phyloP scores from a whole-genome alignment of 2,888 invertebrate genomes.

The Melipona bicolor region DNA sequence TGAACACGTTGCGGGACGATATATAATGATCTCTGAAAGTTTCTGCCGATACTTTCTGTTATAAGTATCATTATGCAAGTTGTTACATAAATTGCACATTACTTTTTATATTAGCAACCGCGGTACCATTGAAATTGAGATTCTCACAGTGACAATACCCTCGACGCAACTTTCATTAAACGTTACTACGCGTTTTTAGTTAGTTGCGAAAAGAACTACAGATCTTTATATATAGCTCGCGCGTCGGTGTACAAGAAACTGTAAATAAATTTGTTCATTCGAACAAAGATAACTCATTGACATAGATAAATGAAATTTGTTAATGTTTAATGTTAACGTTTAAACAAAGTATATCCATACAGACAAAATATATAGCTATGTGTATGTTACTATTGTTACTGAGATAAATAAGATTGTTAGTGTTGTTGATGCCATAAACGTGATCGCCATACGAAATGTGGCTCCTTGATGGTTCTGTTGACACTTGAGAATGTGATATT shows the following conservation, averaged over 20 bases:
- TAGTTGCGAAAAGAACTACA: too few relatives aligned
- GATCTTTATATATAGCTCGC: not conserved
- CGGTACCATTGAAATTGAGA: too few relatives aligned
- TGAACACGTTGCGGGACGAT: too few relatives aligned
- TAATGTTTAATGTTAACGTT: not conserved
- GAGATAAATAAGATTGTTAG: slow-evolving; percentile 2
- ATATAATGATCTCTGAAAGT: too few relatives aligned
- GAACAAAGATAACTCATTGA: not conserved
- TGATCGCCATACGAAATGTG: slow-evolving; percentile 3
- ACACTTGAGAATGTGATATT: slow-evolving; percentile 54
- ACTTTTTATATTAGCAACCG: too few relatives aligned
- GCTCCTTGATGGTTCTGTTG: not conserved
- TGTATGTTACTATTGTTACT: not conserved
- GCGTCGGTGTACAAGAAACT: not conserved
- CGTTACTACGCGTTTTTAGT: too few relatives aligned
- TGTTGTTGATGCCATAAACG: slow-evolving; percentile 9
- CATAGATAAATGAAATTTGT: not conserved
- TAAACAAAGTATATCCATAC: not conserved
- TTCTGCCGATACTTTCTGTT: too few relatives aligned
- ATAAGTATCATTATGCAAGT: too few relatives aligned
- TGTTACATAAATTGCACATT: too few relatives aligned
- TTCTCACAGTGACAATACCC: too few relatives aligned
- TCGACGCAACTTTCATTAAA: too few relatives aligned
- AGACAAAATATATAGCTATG: not conserved
- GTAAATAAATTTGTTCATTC: not conserved